Percentiles rank a stretch among this genome's conserved stretches.
Evolutionary conservation across 2,113 vertebrate species (phyloP).

Genomic region (Triplophysa rosa): DNA sequence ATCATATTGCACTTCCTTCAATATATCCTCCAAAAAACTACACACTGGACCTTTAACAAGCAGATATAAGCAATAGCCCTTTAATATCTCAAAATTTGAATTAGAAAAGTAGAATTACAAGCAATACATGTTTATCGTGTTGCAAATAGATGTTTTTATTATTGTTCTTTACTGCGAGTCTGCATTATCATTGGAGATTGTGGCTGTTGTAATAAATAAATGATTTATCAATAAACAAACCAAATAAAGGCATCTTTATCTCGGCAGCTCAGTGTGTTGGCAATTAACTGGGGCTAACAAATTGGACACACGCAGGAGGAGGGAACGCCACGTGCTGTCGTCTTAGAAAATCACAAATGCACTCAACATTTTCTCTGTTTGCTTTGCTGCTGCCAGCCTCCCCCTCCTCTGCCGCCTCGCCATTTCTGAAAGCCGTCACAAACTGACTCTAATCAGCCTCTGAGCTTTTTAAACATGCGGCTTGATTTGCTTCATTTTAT

Average conservation of each 20-base stretch:
- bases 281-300: conserved; percentile 64
- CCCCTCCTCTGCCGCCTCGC: background rate
- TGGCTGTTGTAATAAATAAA: conserved; percentile 46
- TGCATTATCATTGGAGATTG: conserved; percentile 56
- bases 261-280: conserved; percentile 56
- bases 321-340: conserved; percentile 49
- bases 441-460: conserved; percentile 35
- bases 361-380: conserved; percentile 47
- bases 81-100: background rate
- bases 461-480: conserved; percentile 36
- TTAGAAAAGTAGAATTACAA: conserved; percentile 24
- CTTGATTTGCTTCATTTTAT: conserved; percentile 47
- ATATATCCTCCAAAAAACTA: too few species aligned
- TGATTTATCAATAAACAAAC: conserved; percentile 60
- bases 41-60: background rate
- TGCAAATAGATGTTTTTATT: conserved; percentile 23
- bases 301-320: conserved; percentile 58
- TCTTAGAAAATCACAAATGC: conserved; percentile 44
- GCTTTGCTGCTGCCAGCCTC: conserved; percentile 26
- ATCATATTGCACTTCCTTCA: too few species aligned
- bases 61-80: background rate
- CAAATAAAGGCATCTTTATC: conserved; percentile 61
- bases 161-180: conserved; percentile 38
- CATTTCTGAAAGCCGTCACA: conserved; percentile 42
- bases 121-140: conserved; percentile 31